Evolutionary conservation across 2,797 vertebrate genomes (phyloP).

Genomic region (Percopsis omiscomaycus): DNA sequence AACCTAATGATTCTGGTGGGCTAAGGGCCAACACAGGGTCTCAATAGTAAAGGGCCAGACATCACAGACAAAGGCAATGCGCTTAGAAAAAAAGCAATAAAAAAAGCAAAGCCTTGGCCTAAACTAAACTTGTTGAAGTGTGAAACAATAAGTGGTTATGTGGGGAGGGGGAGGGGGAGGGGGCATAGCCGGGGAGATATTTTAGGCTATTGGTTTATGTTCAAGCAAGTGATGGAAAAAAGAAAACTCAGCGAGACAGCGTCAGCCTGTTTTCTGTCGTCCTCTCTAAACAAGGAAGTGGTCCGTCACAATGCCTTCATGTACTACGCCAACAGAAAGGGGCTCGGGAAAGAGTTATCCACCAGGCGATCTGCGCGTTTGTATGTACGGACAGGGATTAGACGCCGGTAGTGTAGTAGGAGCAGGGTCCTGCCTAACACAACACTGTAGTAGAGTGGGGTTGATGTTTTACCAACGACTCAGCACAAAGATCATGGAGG

Average conservation of each 20-base stretch:
- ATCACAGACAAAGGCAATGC: conserved; percentile 2
- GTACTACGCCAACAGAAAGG: conserved; percentile 54
- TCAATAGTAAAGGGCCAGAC: conserved; percentile 20
- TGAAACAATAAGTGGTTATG: conserved; percentile 32
- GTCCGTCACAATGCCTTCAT: conserved; percentile 50
- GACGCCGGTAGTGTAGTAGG: conserved; percentile 47
- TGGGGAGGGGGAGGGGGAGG: background rate
- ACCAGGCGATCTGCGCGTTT: conserved; percentile 38
- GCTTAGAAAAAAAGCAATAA: conserved; percentile 9
- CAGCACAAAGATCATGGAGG: conserved; percentile 36
- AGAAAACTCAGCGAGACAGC: conserved; percentile 42
- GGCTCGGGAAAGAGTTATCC: conserved; percentile 39
- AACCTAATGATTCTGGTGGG: background rate
- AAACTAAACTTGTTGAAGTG: conserved; percentile 30
- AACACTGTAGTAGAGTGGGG: conserved; percentile 40
- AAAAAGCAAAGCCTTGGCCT: conserved; percentile 24
- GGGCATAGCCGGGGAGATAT: conserved; percentile 17
- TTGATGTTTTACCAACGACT: conserved; percentile 51
- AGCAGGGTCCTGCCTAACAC: conserved; percentile 49
- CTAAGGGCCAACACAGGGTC: conserved; percentile 8
- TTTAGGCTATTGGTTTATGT: conserved; percentile 31
- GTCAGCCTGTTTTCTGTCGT: conserved; percentile 47
- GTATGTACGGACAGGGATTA: conserved; percentile 55
- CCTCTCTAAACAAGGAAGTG: conserved; percentile 70
- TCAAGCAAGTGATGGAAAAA: conserved; percentile 50